Conservation (phyloP, 2,797 vertebrate genomes). For the Bucorvus abyssinicus region DNA sequence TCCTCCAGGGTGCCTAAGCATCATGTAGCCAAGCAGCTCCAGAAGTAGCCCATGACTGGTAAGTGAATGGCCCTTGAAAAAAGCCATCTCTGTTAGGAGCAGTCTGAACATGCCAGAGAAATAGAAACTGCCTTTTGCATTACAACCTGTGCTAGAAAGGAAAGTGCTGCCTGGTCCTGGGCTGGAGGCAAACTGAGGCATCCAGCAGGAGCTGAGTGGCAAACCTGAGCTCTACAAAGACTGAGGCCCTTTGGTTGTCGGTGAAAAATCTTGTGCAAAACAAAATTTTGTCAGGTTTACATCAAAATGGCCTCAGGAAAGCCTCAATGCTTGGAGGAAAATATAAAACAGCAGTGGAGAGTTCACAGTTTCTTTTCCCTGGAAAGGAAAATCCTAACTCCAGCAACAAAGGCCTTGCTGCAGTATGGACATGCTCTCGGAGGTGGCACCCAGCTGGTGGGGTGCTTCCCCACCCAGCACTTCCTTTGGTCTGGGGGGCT, state of each 20-base stretch:
- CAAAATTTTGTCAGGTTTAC: background rate
- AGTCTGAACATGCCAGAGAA: background rate
- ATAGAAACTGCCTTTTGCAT: background rate
- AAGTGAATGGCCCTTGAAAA: background rate
- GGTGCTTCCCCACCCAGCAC: background rate
- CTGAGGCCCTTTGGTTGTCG: too few species aligned
- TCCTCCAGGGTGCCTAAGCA: background rate
- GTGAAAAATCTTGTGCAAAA: background rate
- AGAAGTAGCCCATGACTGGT: background rate
- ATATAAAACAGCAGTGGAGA: background rate
- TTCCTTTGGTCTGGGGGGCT: fast-evolving
- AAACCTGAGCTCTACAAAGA: background rate
- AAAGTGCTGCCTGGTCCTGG: background rate
- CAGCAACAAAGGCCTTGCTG: background rate
- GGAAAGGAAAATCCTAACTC: background rate
- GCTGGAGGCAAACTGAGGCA: background rate
- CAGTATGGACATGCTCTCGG: fast-evolving
- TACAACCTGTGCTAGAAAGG: background rate
- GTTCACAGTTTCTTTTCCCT: background rate
- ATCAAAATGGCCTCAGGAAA: background rate
- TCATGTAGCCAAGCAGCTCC: background rate
- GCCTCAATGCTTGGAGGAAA: background rate
- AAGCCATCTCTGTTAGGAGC: background rate
- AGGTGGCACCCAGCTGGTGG: fast-evolving
- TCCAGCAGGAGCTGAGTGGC: background rate